phyloP scores from a whole-genome alignment of 2,797 vertebrate genomes.

The Apogon talboti region DNA sequence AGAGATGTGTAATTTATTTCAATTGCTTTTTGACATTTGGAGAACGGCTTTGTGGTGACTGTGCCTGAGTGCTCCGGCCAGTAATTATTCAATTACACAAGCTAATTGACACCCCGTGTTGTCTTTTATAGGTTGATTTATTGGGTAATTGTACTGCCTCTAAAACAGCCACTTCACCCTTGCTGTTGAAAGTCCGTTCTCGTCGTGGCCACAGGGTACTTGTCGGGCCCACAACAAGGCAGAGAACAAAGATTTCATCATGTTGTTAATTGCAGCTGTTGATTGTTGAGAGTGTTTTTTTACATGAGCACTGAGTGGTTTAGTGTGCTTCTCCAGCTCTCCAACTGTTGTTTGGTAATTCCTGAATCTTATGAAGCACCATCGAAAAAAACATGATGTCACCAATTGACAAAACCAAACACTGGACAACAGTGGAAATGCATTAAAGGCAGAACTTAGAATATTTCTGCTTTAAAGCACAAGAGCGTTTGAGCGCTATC shows the following conservation, averaged over 20 bases:
- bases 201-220: constrained; percentile 46
- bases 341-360: constrained; percentile 24
- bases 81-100: constrained; percentile 97
- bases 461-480: no score
- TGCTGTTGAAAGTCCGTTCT: constrained; percentile 64
- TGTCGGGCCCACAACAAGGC: constrained; percentile 36
- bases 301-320: constrained; percentile 16
- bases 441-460: no score
- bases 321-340: constrained; percentile 7
- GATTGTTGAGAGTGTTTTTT: constrained; percentile 53
- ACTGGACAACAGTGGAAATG: no score
- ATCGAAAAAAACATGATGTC: constrained; percentile 36
- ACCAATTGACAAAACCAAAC: background rate
- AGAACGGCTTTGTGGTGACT: constrained; percentile 89
- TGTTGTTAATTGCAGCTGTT: constrained; percentile 58
- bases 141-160: constrained; percentile 88
- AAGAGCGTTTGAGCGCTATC: no score
- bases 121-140: constrained; percentile 92
- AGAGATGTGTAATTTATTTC: constrained; percentile 92
- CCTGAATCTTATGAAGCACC: constrained; percentile 45
- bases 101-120: constrained; percentile 87
- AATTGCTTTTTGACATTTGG: constrained; percentile 97
- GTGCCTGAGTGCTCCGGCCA: constrained; percentile 87
- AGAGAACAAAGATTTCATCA: constrained; percentile 49
- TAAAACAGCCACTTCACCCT: constrained; percentile 90